A percentile compares a stretch with the other conserved stretches of the same genome.
Evolutionary conservation across 2,888 invertebrate species (phyloP).

Genomic region (Dyspetes luteomarginatus): DNA sequence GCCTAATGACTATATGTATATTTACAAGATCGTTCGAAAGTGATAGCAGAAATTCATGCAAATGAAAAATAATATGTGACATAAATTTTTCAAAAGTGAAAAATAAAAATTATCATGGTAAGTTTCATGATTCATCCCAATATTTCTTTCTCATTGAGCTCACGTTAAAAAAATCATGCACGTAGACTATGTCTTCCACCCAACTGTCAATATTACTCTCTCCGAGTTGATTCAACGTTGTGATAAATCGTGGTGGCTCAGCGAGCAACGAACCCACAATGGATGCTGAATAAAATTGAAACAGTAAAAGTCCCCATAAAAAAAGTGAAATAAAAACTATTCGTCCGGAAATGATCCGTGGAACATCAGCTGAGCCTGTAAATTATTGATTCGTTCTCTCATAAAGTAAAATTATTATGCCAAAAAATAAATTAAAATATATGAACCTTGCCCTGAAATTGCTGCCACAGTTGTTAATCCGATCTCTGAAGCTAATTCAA

Average conservation of each 20-base stretch:
- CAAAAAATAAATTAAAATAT: not conserved
- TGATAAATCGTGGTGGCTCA: conserved; percentile 78
- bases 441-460: conserved; percentile 83
- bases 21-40: no score
- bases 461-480: conserved; percentile 83
- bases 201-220: conserved; percentile 77
- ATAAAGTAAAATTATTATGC: not conserved
- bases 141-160: conserved; percentile 32
- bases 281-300: conserved; percentile 81
- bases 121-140: not conserved
- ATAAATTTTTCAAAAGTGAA: no score
- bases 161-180: conserved; percentile 76
- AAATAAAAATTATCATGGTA: no score
- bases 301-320: conserved; percentile 77
- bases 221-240: conserved; percentile 73
- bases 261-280: conserved; percentile 79
- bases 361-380: conserved; percentile 83
- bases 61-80: no score
- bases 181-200: conserved; percentile 77
- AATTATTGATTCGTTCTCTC: conserved; percentile 11
- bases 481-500: conserved; percentile 69
- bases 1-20: no score
- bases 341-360: conserved; percentile 83
- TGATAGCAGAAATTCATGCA: no score
- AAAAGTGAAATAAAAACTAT: conserved; percentile 76